Base-by-base conservation (phyloP, 1,140 invertebrate genomes). In the Caenorhabditis tropicalis region DNA sequence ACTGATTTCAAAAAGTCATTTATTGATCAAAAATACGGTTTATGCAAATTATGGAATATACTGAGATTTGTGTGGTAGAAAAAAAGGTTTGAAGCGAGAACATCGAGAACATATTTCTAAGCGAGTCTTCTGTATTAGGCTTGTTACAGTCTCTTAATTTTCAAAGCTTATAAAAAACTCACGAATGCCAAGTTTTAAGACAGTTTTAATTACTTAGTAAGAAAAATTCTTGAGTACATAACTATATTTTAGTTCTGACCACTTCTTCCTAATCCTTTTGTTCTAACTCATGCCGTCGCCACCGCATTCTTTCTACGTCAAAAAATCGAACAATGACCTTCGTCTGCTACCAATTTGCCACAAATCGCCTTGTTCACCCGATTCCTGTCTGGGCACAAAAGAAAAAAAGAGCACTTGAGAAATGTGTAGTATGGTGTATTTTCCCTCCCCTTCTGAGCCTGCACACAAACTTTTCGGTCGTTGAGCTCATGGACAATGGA, bases 351-450 rank as follows among this genome's bases (percentile, higher is more conserved):
- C 21, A 46, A 74, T 12, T 43, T 74, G 65, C 36, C 65, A 74
- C 65, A 74, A 74, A 74, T 74, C 36, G 36, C 65, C 36, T 74
- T 39, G 33, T 74, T 43, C 53, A 27, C 53, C 10, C n/a, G 36
- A 74, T 74, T 74, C 65, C 65, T 43, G 65, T 74, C 36, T 74
- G 29, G 31, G 58, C 58, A 46, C 65, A 74, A 33, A 24, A 74
- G 27, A 74, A 74, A 74, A 74, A 74, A 74, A 43, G 33, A 43
- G 33, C 65, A 74, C 65, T 74, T 74, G 65, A 74, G 24, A 43
- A 74, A 74, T 74, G 33, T 74, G 65, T 74, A 74, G 65, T 74
- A 74, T 74, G 65, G n/a, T 74, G 65, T 39, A 36, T n/a, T 74
- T 10, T n/a, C 39, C 16, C 3, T 6, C 31, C n/a, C n/a, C n/a